Percentiles rank a stretch among this genome's conserved stretches.
phyloP scores from a whole-genome alignment of 2,888 invertebrate species.

The Leptopterna dolabrata region DNA sequence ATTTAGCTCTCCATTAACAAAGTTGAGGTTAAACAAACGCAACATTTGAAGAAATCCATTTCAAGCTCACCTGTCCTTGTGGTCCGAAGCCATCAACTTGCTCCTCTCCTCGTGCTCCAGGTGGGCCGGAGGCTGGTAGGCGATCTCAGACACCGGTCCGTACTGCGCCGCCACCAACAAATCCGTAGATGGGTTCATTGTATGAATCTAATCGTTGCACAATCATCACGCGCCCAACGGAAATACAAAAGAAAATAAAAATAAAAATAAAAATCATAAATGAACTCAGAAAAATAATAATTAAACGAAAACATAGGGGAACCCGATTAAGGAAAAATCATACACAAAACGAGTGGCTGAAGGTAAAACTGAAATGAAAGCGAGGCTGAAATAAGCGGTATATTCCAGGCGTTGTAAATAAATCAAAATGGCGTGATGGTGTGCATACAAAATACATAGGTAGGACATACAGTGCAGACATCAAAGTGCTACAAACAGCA shows the following conservation, averaged over 20 bases:
- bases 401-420: slow-evolving; percentile 13
- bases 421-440: slow-evolving; percentile 47
- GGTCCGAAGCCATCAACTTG: slow-evolving; percentile 77
- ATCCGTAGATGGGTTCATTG: slow-evolving; percentile 81
- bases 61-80: slow-evolving; percentile 76
- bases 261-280: slow-evolving; percentile 47
- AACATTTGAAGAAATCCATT: too few species aligned
- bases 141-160: slow-evolving; percentile 79
- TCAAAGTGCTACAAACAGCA: not conserved
- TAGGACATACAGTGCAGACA: not conserved
- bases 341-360: slow-evolving; percentile 3
- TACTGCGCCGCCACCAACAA: slow-evolving; percentile 79
- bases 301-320: not conserved
- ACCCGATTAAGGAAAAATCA: not conserved
- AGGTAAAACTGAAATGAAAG: not conserved
- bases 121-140: slow-evolving; percentile 72
- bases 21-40: too few species aligned
- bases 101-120: slow-evolving; percentile 77
- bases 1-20: too few species aligned
- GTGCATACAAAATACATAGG: slow-evolving; percentile 29
- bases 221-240: slow-evolving; percentile 58
- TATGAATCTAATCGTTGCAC: slow-evolving; percentile 69
- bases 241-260: slow-evolving; percentile 48
- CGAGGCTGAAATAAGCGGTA: not conserved
- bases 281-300: slow-evolving; percentile 24